Conservation (phyloP, 2,888 invertebrate genomes). For the Aphodius sticticus region DNA sequence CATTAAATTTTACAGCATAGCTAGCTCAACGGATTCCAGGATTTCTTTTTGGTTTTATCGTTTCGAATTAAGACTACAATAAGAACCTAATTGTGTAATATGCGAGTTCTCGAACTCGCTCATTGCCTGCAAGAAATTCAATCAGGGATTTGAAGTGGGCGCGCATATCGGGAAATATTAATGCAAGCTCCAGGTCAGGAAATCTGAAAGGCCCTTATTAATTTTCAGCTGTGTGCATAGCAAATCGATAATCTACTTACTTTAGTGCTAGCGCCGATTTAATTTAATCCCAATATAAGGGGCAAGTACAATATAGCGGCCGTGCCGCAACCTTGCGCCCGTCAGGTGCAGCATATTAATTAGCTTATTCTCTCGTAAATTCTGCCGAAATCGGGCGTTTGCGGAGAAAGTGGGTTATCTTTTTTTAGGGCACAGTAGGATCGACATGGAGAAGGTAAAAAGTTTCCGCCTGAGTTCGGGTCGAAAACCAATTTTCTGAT, state of each 20-base stretch:
- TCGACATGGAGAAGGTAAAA: not conserved
- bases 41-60: too few relatives aligned
- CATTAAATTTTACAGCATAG: too few relatives aligned
- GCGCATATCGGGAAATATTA: not conserved
- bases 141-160: not conserved
- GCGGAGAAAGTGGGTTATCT: not conserved
- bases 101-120: too few relatives aligned
- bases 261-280: not conserved
- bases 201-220: not conserved
- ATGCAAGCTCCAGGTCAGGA: not conserved
- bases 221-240: not conserved
- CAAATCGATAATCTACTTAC: slow-evolving; percentile 4
- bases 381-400: not conserved
- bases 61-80: too few relatives aligned
- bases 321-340: not conserved
- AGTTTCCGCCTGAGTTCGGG: not conserved
- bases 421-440: not conserved
- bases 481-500: slow-evolving; percentile 4
- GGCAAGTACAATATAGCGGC: not conserved
- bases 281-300: not conserved
- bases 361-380: not conserved
- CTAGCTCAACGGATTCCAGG: too few relatives aligned
- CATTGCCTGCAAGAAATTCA: not conserved
- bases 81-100: too few relatives aligned
- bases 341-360: not conserved